Evolutionary conservation across 2,113 vertebrate species (phyloP).

Genomic region (Osmerus eperlanus): DNA sequence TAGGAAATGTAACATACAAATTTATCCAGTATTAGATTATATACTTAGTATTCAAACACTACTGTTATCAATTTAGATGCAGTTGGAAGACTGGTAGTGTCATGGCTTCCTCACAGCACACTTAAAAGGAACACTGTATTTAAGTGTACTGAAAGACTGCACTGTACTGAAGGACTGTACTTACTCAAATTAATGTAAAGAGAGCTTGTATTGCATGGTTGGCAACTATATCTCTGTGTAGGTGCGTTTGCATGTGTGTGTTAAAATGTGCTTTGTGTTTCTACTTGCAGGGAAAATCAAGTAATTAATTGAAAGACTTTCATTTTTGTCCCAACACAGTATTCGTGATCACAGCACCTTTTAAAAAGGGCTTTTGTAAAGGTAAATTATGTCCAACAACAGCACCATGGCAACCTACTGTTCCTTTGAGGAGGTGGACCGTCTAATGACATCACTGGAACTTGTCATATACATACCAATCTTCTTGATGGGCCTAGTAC

Average conservation of each 20-base stretch:
- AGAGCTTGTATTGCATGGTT: neutral
- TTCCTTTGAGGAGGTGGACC: slow-evolving; percentile 44
- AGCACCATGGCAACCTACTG: slow-evolving; percentile 54
- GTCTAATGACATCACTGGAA: slow-evolving; percentile 58
- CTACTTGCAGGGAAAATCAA: neutral
- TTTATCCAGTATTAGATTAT: no score
- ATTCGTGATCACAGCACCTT: no score
- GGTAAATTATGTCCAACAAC: slow-evolving; percentile 6
- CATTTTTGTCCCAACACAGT: no score
- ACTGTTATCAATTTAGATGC: no score
- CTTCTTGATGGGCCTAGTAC: slow-evolving; percentile 74
- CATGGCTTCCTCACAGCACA: neutral
- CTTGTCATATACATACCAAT: slow-evolving; percentile 79
- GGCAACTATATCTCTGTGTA: neutral
- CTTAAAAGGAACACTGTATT: neutral
- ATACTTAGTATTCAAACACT: no score
- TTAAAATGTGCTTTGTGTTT: neutral
- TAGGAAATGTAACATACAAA: no score
- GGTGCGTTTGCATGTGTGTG: slow-evolving; percentile 32
- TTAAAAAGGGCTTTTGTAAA: no score
- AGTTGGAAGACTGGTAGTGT: no score
- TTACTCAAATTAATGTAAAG: slow-evolving; percentile 24
- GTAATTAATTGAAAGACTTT: no score
- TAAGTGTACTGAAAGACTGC: neutral
- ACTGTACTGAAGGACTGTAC: neutral